Percentiles rank a stretch among this genome's conserved stretches.
phyloP scores from a whole-genome alignment of 1,140 invertebrate genomes.

The Magallana gigas region DNA sequence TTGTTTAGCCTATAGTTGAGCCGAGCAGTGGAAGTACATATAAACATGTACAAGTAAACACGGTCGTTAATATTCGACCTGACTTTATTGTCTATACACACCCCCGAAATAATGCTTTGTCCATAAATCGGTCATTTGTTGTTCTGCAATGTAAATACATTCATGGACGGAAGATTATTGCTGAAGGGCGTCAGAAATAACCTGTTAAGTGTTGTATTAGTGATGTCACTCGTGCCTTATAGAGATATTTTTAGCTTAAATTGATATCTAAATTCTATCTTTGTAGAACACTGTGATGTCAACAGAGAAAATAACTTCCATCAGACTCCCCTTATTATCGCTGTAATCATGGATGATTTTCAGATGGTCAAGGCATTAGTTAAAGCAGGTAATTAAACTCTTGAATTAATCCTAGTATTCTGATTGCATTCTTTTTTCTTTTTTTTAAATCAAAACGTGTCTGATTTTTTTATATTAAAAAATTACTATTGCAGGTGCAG shows the following conservation, averaged over 20 bases:
- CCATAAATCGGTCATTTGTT: constrained; percentile 12
- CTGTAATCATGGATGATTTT: constrained; percentile 49
- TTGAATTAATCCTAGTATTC: neutral
- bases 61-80: neutral
- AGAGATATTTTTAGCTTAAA: neutral
- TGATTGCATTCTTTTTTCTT: too few species aligned
- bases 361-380: constrained; percentile 45
- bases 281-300: constrained; percentile 51
- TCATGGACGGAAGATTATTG: neutral
- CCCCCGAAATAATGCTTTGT: neutral
- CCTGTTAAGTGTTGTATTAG: neutral
- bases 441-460: too few species aligned
- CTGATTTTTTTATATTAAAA: too few species aligned
- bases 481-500: constrained; percentile 19
- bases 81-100: neutral
- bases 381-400: constrained; percentile 44
- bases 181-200: neutral
- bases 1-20: neutral
- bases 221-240: too few species aligned
- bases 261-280: too few species aligned
- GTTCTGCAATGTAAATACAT: neutral
- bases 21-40: neutral
- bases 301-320: constrained; percentile 40
- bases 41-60: neutral
- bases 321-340: constrained; percentile 48